phyloP scores from a whole-genome alignment of 2,797 vertebrate genomes.

The Rhadinocentrus ornatus region DNA sequence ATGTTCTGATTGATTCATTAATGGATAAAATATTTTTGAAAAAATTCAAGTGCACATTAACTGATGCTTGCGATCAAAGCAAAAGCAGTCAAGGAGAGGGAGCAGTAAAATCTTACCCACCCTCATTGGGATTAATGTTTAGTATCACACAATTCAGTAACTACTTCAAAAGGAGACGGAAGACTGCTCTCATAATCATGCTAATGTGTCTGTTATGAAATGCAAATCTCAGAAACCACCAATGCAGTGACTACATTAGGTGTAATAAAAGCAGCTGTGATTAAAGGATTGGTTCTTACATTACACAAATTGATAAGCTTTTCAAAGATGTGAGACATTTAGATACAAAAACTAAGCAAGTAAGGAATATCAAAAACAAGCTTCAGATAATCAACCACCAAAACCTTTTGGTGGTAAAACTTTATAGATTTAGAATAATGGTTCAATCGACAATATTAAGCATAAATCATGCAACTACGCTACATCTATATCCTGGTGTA shows the following conservation, averaged over 20 bases:
- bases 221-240: conserved; percentile 25
- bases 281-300: background rate
- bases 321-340: background rate
- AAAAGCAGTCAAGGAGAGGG: background rate
- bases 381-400: background rate
- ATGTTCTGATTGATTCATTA: background rate
- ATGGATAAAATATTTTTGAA: background rate
- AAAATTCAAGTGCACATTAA: background rate
- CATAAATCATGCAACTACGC: too few species aligned
- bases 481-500: background rate
- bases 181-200: conserved; percentile 1
- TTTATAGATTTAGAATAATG: background rate
- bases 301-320: conserved; percentile 22
- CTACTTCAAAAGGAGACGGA: conserved; percentile 29
- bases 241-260: conserved; percentile 6
- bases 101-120: background rate
- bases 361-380: background rate
- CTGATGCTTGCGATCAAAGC: conserved; percentile 39
- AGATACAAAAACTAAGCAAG: background rate
- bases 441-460: background rate
- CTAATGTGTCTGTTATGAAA: conserved; percentile 10
- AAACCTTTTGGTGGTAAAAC: background rate
- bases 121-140: conserved; percentile 19
- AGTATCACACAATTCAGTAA: conserved; percentile 12
- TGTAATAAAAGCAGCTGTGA: conserved; percentile 14